Base-by-base conservation (phyloP, 2,113 vertebrate species). In the Gymnorhina tibicen region DNA sequence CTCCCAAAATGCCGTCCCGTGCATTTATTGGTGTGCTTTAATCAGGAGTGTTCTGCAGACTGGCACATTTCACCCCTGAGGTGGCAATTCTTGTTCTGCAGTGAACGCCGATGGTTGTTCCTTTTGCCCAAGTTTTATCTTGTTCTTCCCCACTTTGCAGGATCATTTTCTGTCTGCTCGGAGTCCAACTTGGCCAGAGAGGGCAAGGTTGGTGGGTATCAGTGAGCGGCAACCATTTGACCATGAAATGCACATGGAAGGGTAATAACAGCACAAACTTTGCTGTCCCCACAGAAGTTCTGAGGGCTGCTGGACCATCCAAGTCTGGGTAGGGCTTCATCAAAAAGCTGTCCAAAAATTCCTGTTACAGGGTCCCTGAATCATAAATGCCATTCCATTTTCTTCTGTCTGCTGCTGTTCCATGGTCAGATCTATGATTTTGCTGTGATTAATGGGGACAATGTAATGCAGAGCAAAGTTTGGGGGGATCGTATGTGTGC, bases 71-170 rank as follows among this genome's bases (percentile, higher is more conserved):
- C 26, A 5, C 33, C 67, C 44, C n/a, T 27, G 17, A 6, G 39
- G 7, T 4, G 30, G 7, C 62, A 52, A 1, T 3, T 58, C 55
- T 44, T 9, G 5, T 6, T 20, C 85, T 58, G 16, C 2, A 18
- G 13, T 11, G 50, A 19, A 35, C 0, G 1, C 0, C 0, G 0
- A 0, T 1, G 5, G 6, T 32, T 49, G 14, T 73, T 9, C 37
- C 18, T 58, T 50, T 41, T 23, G 22, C 17, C 44, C 10, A 9
- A 17, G 11, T 59, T 79, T 35, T 19, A 3, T 39, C 84, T 64
- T 11, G 1, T 42, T 16, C 26, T n/a, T 55, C 32, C 50, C 49
- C 4, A n/a, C 10, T 0, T 0, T 52, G 11, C 3, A 1, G 7
- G 30, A 21, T 30, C 8, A 2, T 33, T 72, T 72, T 46, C 52